Evolutionary conservation across 2,113 vertebrate species (phyloP).

Genomic region (Scytalopus superciliaris): DNA sequence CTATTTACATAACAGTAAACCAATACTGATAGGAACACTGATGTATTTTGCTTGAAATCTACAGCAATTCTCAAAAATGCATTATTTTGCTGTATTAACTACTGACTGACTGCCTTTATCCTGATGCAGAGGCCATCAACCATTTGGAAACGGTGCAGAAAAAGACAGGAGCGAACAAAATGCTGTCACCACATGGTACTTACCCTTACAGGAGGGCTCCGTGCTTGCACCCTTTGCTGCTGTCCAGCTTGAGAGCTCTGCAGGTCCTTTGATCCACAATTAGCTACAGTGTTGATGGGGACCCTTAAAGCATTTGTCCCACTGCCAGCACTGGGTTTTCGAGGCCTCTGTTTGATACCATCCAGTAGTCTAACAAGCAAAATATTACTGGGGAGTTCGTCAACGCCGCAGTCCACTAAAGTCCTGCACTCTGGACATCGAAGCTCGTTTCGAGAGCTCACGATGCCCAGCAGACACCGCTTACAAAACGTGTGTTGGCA

Average conservation of each 20-base stretch:
- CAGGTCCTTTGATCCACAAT: conserved; percentile 78
- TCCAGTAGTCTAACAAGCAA: conserved; percentile 94
- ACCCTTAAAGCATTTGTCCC: conserved; percentile 73
- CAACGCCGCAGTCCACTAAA: conserved; percentile 90
- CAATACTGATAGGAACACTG: neutral
- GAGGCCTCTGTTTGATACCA: conserved; percentile 96
- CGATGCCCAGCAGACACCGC: conserved; percentile 92
- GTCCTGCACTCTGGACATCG: conserved; percentile 96
- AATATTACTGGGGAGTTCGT: conserved; percentile 97
- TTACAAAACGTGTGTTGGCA: conserved; percentile 99
- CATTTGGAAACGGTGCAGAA: neutral
- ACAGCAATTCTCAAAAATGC: neutral
- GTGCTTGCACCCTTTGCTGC: conserved; percentile 87
- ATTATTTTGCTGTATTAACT: neutral
- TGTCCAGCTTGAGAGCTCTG: conserved; percentile 79
- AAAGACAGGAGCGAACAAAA: conserved; percentile 1
- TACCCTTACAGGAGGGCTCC: conserved; percentile 92
- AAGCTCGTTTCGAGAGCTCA: conserved; percentile 92
- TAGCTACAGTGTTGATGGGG: conserved; percentile 59
- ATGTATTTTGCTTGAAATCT: neutral
- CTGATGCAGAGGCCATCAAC: neutral
- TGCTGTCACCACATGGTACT: conserved; percentile 58
- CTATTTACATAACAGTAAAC: neutral
- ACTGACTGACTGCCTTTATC: neutral
- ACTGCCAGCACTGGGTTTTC: conserved; percentile 74